Evolutionary conservation across 2,113 vertebrate genomes (phyloP).

Genomic region (Cryptotis parvus): DNA sequence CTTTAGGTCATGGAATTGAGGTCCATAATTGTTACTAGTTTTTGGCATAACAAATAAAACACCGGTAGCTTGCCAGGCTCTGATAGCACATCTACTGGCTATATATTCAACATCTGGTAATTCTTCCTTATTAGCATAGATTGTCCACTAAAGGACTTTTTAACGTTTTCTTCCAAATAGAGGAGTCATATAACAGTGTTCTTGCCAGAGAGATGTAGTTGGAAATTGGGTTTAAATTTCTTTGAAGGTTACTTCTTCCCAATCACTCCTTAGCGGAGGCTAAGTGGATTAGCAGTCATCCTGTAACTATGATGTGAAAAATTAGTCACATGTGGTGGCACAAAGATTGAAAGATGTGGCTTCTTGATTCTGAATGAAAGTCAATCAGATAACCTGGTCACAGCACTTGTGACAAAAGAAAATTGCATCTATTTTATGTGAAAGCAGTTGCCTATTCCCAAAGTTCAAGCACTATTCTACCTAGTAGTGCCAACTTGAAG

Average conservation of each 20-base stretch:
- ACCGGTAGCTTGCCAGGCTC: too few relatives aligned
- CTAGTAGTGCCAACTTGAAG: background rate
- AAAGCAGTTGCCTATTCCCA: background rate
- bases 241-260: background rate
- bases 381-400: background rate
- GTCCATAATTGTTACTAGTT: too few relatives aligned
- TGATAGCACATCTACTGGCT: background rate
- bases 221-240: background rate
- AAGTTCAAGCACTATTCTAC: background rate
- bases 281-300: background rate
- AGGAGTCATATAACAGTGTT: background rate
- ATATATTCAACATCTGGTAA: background rate
- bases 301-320: background rate
- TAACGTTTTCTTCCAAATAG: background rate
- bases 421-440: background rate
- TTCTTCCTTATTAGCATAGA: background rate
- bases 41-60: too few relatives aligned
- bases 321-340: background rate
- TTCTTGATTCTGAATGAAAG: background rate
- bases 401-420: background rate
- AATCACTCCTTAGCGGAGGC: background rate
- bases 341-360: background rate
- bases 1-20: too few relatives aligned
- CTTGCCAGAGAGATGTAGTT: background rate
- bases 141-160: background rate